These are phyloP conservation scores for Zoroaster sp. DNA, from an alignment of 53 echinoderm and acorn worm species.

Conservation along the genomic window DNA sequence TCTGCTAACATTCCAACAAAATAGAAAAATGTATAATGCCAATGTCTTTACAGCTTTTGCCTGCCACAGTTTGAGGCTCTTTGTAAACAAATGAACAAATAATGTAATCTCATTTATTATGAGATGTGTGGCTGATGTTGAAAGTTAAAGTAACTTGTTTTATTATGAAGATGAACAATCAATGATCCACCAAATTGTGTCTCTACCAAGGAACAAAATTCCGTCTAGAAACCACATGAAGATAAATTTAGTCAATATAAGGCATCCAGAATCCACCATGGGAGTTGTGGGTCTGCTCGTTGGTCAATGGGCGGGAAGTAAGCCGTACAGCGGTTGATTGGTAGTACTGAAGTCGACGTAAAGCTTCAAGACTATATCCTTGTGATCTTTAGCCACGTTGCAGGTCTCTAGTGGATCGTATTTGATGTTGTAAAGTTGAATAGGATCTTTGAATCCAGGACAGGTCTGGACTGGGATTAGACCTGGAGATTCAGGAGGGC, in stretches of 20 bases:
- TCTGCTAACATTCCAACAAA: too few species aligned
- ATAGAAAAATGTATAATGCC: too few species aligned
- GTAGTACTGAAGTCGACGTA: constrained; percentile 64
- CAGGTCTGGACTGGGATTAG: constrained; percentile 18
- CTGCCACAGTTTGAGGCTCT: too few species aligned
- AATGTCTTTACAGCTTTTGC: too few species aligned
- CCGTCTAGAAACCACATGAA: too few species aligned
- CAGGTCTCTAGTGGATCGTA: constrained; percentile 68
- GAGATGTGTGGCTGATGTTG: too few species aligned
- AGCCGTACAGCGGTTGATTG: constrained; percentile 56
- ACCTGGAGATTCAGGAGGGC: constrained; percentile 70
- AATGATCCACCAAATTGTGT: too few species aligned
- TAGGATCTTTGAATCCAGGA: background rate
- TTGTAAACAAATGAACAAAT: too few species aligned
- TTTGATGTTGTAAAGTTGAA: constrained; percentile 82
- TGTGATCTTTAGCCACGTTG: constrained; percentile 67
- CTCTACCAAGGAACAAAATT: too few species aligned
- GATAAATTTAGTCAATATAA: constrained; percentile 59
- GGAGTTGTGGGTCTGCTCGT: constrained; percentile 61
- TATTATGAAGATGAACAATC: too few species aligned
- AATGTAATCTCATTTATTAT: too few species aligned
- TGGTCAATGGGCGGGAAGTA: constrained; percentile 48
- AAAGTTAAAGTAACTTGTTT: too few species aligned
- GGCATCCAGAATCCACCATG: constrained; percentile 78
- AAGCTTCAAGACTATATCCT: constrained; percentile 64